Evolutionary conservation across 2,797 vertebrate species (phyloP).

Genomic region (Squalus acanthias): DNA sequence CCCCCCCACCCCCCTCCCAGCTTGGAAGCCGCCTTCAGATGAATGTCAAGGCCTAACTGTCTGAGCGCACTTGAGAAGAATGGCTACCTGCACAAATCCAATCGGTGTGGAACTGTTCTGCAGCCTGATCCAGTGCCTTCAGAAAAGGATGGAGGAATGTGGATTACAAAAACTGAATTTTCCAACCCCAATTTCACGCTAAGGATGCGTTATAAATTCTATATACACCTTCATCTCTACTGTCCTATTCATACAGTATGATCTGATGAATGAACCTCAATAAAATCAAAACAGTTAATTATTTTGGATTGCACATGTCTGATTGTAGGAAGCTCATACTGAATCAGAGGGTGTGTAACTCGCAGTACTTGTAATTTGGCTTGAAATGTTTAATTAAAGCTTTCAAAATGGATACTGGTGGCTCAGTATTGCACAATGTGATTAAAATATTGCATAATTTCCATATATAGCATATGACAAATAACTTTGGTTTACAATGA

Average conservation of each 20-base stretch:
- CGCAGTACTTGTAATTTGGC: not conserved
- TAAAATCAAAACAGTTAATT: conserved; percentile 9
- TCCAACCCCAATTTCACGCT: not conserved
- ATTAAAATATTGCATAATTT: conserved; percentile 8
- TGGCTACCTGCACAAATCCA: not conserved
- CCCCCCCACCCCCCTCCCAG: not conserved
- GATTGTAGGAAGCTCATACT: not conserved
- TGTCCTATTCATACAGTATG: not conserved
- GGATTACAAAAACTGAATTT: not conserved
- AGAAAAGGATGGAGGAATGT: not conserved
- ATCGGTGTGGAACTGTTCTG: too few relatives aligned
- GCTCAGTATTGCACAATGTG: not conserved
- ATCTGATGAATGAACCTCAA: not conserved
- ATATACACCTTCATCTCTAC: not conserved
- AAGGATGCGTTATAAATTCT: not conserved
- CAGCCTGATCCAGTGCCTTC: not conserved
- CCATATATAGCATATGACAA: not conserved
- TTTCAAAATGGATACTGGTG: not conserved
- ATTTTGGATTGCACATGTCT: conserved; percentile 12
- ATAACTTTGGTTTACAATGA: not conserved
- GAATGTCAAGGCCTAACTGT: not conserved
- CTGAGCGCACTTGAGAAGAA: not conserved
- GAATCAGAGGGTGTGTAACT: conserved; percentile 1
- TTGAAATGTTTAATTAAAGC: conserved; percentile 4
- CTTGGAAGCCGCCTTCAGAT: not conserved